Percentiles rank a stretch among this genome's conserved stretches.
Evolutionary conservation across 2,888 invertebrate species (phyloP).

Genomic region (Acrocera orbiculus): DNA sequence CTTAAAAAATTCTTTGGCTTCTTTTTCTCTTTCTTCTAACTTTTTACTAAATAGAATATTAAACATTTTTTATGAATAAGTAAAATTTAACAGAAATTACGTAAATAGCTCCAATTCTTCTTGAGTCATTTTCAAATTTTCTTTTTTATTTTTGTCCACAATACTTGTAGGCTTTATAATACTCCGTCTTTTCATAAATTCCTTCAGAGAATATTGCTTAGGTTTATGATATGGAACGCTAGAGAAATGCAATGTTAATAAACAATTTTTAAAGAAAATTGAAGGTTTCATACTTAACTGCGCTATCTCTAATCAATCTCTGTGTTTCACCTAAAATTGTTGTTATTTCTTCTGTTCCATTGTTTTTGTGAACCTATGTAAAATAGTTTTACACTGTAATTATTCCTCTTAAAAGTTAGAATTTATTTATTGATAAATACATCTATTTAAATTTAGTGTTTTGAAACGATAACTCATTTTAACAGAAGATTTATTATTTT

Average conservation of each 20-base stretch:
- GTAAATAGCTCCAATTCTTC: constrained; percentile 46
- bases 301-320: constrained; percentile 56
- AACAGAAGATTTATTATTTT: too few species aligned
- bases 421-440: too few species aligned
- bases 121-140: constrained; percentile 44
- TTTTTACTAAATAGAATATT: constrained; percentile 45
- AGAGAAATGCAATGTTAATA: too few species aligned
- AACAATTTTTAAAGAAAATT: too few species aligned
- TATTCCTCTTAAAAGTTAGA: too few species aligned
- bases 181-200: constrained; percentile 42
- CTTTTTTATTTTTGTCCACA: too few species aligned
- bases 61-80: too few species aligned
- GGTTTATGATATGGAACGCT: constrained; percentile 76
- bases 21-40: constrained; percentile 53
- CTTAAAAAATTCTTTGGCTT: constrained; percentile 57
- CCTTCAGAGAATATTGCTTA: constrained; percentile 57
- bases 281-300: constrained; percentile 29
- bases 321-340: constrained; percentile 73
- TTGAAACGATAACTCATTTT: too few species aligned
- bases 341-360: constrained; percentile 49
- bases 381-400: too few species aligned
- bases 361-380: constrained; percentile 48
- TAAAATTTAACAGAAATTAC: too few species aligned
- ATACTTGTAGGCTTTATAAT: constrained; percentile 16
- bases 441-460: too few species aligned